Evolutionary conservation across 1,140 invertebrate species (phyloP), one percentile per base, ranked within the genome.

Genomic region (Leptinotarsa defecta): DNA sequence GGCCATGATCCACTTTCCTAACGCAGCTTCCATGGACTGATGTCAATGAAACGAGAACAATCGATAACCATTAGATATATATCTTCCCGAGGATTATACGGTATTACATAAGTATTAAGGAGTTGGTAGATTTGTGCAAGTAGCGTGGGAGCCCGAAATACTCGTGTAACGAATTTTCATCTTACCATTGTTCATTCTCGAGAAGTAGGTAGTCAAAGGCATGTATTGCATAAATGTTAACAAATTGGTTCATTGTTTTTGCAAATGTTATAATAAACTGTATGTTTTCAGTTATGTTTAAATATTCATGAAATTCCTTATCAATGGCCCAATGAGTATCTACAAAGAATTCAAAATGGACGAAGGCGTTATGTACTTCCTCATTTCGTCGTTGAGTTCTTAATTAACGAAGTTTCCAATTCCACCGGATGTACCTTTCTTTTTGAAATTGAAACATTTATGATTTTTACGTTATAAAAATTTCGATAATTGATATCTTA

Each of bases 221-320:
- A 48, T 22, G 48, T 19, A 15, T 20, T 49, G 43, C 43, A 70
- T 70, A 70, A 48, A 49, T 48, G 48, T 70, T 48, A 70, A 70
- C 34, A 49, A 49, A 48, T 48, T 49, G 68, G 68, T 70, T 70
- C 48, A 70, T 70, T 70, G 68, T 70, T 70, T 70, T 49, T 19
- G 48, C 19, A 19, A 70, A 15, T 49, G 43, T 70, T 70, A 70
- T 70, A 52, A 22, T 13, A 48, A 70, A 70, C 34, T 48, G 48
- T 70, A 48, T 70, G 11, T 13, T 70, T 70, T 48, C 27, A 17
- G 68, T 48, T 48, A 48, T 22, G 48, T 17, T 70, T 70, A 70
- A 70, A 70, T 70, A 52, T 70, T 48, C 48, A 48, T 52, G 48
- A 19, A 13, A 70, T 48, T 24, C 63, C 20, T 65, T 8, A 62